Evolutionary conservation across 2,888 invertebrate species (phyloP), one percentile per base, ranked within the genome.

Genomic region (Thelaira solivaga): DNA sequence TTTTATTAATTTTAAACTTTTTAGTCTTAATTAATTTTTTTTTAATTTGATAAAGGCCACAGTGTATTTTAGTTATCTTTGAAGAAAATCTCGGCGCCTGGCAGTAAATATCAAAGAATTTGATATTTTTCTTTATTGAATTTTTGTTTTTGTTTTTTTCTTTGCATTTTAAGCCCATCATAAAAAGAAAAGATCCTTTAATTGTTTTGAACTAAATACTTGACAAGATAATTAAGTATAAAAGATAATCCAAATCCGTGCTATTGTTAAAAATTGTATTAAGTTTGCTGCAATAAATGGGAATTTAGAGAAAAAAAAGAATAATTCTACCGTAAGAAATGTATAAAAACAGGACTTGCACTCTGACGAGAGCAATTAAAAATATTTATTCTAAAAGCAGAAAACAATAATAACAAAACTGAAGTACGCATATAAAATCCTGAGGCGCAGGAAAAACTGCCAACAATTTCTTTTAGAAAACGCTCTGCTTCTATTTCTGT

Each of bases 181-280:
- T 34, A 29, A 45, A 53, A 62, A 75, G 41, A 31, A 64, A 57
- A 62, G 57, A 68, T 73, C 49, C 47, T 53, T 43, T 18, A 55
- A 73, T 62, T 62, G 57, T 73, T 64, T 74, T 74, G 72, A 78
- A 74, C 57, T 69, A 74, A 73, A 74, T 78, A 73, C 69, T 61
- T 78, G 74, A 78, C 78, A 78, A 74, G 69, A 78, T 78, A 78
- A 78, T 78, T 78, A 69, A 74, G 31, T 53, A 78, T 34, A 65
- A 74, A 71, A 74, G 78, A 78, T 78, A 78, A 78, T 78, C 78
- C 78, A 74, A 78, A 78, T 78, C 74, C 78, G 61, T 69, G 11
- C 49, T 53, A 71, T 78, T 78, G 78, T 78, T 78, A 4, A 16
- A n/a, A 18, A 41, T 4, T 61, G 20, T 59, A 39, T 57, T 57